These are phyloP conservation scores for Lucinisca nassula DNA, from an alignment of 2,888 invertebrate species.

Conservation along the genomic window DNA sequence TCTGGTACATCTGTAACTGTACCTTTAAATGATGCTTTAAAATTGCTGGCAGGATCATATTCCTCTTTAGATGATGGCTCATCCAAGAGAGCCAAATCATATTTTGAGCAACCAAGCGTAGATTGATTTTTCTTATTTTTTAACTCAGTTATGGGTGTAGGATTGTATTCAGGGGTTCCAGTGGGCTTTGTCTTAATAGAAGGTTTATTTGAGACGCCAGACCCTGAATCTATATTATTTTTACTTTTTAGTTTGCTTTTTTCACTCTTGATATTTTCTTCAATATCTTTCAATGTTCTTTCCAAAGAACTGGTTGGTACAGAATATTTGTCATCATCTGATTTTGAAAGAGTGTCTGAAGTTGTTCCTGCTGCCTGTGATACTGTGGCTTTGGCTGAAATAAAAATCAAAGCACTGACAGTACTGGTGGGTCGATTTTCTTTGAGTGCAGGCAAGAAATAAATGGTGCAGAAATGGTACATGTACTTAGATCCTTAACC, in stretches of 20 bases:
- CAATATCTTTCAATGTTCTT: slow-evolving; percentile 60
- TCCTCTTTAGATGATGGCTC: slow-evolving; percentile 72
- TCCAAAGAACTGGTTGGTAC: slow-evolving; percentile 58
- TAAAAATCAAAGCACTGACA: too few relatives aligned
- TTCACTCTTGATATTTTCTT: slow-evolving; percentile 60
- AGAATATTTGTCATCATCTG: slow-evolving; percentile 38
- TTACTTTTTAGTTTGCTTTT: slow-evolving; percentile 51
- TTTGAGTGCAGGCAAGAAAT: too few relatives aligned
- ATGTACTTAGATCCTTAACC: too few relatives aligned
- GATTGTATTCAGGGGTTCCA: slow-evolving; percentile 79
- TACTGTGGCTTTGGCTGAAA: slow-evolving; percentile 11
- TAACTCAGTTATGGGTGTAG: slow-evolving; percentile 79
- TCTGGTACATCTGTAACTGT: slow-evolving; percentile 37
- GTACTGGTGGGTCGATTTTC: too few relatives aligned
- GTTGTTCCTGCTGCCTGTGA: background rate
- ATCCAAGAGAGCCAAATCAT: slow-evolving; percentile 57
- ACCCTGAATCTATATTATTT: background rate
- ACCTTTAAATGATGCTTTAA: slow-evolving; percentile 54
- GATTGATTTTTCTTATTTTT: slow-evolving; percentile 57
- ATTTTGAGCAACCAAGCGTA: slow-evolving; percentile 56
- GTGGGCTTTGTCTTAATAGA: slow-evolving; percentile 54
- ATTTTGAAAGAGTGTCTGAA: background rate
- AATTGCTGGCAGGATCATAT: slow-evolving; percentile 84
- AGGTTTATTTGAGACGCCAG: slow-evolving; percentile 14
- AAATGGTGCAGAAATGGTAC: too few relatives aligned